Conservation (phyloP, 1,140 invertebrate genomes). For the Camponotus vicinus region DNA sequence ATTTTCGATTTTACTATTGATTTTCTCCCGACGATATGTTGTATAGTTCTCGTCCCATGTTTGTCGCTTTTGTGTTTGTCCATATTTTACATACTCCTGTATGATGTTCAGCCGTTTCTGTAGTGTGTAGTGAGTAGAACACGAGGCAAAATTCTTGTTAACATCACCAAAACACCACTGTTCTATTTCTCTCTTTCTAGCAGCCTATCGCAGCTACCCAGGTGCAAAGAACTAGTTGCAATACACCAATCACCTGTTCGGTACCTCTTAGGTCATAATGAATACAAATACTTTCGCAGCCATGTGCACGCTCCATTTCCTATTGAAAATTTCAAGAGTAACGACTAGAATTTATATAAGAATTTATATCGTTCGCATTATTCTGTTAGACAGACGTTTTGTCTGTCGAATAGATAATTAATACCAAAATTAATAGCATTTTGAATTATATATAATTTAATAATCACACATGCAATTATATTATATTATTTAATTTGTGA, state of each 20-base stretch:
- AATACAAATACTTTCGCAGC: slow-evolving; percentile 71
- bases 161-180: slow-evolving; percentile 85
- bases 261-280: slow-evolving; percentile 79
- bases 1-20: neutral
- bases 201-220: slow-evolving; percentile 86
- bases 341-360: slow-evolving; percentile 33
- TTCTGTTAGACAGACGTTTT: neutral
- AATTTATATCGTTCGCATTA: neutral
- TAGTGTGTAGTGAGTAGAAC: slow-evolving; percentile 85
- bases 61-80: slow-evolving; percentile 86
- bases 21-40: slow-evolving; percentile 48
- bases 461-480: neutral
- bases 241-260: slow-evolving; percentile 85
- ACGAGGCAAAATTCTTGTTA: slow-evolving; percentile 85
- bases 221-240: slow-evolving; percentile 86
- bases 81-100: slow-evolving; percentile 82
- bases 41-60: slow-evolving; percentile 74
- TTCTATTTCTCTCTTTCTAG: slow-evolving; percentile 87
- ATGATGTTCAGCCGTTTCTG: slow-evolving; percentile 82
- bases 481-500: neutral
- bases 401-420: neutral
- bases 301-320: slow-evolving; percentile 73
- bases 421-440: neutral
- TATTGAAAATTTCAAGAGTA: slow-evolving; percentile 27
- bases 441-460: neutral